These are phyloP conservation scores for Oasisia sp. DNA, from an alignment of 2,888 invertebrate species.

Conservation along the genomic window DNA sequence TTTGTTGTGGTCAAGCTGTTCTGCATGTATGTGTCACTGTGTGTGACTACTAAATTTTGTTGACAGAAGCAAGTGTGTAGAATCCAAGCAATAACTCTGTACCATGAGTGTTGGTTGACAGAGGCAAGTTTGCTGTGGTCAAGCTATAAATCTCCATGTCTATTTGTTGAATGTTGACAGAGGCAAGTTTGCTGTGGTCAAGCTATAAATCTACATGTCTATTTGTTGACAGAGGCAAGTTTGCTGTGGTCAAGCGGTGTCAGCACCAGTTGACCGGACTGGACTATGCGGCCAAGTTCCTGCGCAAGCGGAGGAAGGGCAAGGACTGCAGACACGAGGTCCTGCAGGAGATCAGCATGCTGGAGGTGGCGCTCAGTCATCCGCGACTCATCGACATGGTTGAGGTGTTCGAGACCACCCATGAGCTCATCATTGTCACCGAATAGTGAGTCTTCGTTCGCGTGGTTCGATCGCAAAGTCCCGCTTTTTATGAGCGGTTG, in stretches of 20 bases:
- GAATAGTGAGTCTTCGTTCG: constrained; percentile 78
- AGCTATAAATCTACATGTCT: background rate
- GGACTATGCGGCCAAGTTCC: constrained; percentile 95
- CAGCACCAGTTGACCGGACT: constrained; percentile 85
- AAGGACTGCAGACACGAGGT: constrained; percentile 86
- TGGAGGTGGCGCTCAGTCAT: constrained; percentile 82
- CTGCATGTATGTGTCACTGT: background rate
- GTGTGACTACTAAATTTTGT: no score
- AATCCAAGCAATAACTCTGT: background rate
- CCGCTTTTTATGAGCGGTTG: background rate
- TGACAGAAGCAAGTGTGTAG: constrained; percentile 7
- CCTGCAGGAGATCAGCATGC: constrained; percentile 91
- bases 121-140: constrained; percentile 27
- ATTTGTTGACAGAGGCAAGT: constrained; percentile 86
- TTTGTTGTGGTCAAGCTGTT: background rate
- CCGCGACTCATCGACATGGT: constrained; percentile 88
- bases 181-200: constrained; percentile 13
- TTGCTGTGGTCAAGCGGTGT: constrained; percentile 92
- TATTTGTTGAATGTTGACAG: constrained; percentile 3
- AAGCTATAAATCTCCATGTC: background rate
- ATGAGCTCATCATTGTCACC: constrained; percentile 83
- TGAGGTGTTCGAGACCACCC: constrained; percentile 81
- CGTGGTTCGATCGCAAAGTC: background rate
- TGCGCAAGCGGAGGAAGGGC: constrained; percentile 81
- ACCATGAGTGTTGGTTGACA: constrained; percentile 25